A percentile compares a stretch with the other conserved stretches of the same genome.
These are phyloP conservation scores for Toxonevra muliebris DNA, from an alignment of 2,888 invertebrate species.

Conservation along the genomic window DNA sequence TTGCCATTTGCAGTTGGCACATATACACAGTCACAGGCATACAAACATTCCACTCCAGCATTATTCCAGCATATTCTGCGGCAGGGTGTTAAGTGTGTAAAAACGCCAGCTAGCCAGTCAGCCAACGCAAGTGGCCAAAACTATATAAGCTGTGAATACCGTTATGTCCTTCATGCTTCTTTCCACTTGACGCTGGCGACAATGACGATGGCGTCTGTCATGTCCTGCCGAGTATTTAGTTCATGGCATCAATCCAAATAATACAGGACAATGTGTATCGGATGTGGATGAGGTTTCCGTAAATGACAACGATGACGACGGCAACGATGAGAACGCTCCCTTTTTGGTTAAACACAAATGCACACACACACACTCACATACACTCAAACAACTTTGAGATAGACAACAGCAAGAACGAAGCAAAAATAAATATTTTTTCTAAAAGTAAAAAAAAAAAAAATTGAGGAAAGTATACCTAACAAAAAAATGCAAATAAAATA, in stretches of 20 bases:
- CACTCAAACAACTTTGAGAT: slow-evolving; percentile 11
- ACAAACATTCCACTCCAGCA: not conserved
- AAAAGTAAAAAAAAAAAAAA: slow-evolving; percentile 11
- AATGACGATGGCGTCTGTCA: not conserved
- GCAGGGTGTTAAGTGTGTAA: slow-evolving; percentile 20
- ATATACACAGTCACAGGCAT: not conserved
- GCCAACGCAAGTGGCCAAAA: not conserved
- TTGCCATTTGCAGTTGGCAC: slow-evolving; percentile 52
- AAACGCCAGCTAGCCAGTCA: not conserved
- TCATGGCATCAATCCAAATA: slow-evolving; percentile 58
- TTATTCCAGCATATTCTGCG: not conserved
- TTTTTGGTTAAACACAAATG: not conserved
- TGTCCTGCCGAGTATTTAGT: slow-evolving; percentile 38
- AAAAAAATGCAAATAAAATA: slow-evolving; percentile 51
- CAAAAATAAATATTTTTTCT: slow-evolving; percentile 20
- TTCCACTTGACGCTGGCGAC: not conserved
- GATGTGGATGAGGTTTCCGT: not conserved
- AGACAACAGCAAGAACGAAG: slow-evolving; percentile 1
- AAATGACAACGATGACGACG: not conserved
- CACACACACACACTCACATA: slow-evolving; percentile 11
- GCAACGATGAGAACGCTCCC: not conserved
- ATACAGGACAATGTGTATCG: slow-evolving; percentile 46
- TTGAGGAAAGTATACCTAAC: not conserved
- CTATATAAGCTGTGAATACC: not conserved
- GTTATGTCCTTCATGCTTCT: too few relatives aligned